Conservation (phyloP, 2,797 vertebrate species). For the Rhincodon typus region DNA sequence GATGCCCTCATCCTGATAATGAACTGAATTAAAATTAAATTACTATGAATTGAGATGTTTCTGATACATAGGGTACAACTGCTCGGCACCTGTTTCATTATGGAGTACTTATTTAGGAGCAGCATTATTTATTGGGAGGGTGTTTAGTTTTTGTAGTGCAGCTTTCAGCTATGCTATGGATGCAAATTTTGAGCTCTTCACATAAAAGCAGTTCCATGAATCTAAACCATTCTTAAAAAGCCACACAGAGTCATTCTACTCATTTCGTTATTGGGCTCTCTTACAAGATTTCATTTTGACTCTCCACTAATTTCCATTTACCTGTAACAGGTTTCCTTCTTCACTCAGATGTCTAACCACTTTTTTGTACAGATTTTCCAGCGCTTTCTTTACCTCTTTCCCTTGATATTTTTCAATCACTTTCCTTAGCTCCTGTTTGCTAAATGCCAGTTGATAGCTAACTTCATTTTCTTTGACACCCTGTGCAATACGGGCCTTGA, state of each 20-base stretch:
- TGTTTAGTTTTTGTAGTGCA: neutral
- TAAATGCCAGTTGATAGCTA: slow-evolving; percentile 52
- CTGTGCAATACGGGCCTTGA: slow-evolving; percentile 47
- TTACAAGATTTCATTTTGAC: neutral
- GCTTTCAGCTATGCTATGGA: neutral
- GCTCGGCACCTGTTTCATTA: neutral
- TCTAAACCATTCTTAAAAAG: neutral
- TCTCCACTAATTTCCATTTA: slow-evolving; percentile 13
- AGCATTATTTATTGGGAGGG: neutral
- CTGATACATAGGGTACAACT: neutral
- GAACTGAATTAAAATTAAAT: too few relatives aligned
- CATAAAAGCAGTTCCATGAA: neutral
- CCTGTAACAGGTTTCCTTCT: slow-evolving; percentile 48
- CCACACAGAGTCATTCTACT: neutral
- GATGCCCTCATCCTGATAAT: too few relatives aligned
- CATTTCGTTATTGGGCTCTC: neutral
- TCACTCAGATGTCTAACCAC: slow-evolving; percentile 46
- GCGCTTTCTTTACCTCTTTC: slow-evolving; percentile 47
- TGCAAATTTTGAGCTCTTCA: neutral
- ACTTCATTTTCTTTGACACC: slow-evolving; percentile 52
- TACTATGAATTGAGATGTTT: neutral
- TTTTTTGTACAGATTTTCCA: slow-evolving; percentile 49
- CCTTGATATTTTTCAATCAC: slow-evolving; percentile 46
- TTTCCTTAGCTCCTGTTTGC: slow-evolving; percentile 53
- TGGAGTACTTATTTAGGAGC: neutral